Conservation (phyloP, 2,888 invertebrate species). For the Anaspis maculata region DNA sequence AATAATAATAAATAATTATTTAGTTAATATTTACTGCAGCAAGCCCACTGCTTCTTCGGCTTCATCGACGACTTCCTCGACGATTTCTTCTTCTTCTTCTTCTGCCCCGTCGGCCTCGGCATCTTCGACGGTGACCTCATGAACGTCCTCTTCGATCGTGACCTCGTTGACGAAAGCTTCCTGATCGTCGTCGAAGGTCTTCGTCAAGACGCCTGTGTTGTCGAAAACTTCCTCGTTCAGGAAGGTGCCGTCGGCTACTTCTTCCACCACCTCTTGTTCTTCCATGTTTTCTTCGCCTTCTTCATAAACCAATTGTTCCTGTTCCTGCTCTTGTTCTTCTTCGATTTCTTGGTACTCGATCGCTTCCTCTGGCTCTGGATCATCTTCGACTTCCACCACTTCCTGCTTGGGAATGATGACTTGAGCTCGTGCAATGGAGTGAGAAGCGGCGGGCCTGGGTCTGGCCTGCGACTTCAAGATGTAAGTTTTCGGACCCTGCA, state of each 20-base stretch:
- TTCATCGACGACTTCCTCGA: slow-evolving; percentile 5
- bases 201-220: slow-evolving; percentile 23
- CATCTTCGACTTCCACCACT: slow-evolving; percentile 17
- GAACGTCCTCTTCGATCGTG: slow-evolving; percentile 36
- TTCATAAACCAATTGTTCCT: slow-evolving; percentile 12
- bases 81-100: slow-evolving; percentile 8
- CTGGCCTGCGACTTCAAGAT: slow-evolving; percentile 26
- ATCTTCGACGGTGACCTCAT: slow-evolving; percentile 25
- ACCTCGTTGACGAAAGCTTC: slow-evolving; percentile 37
- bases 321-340: slow-evolving; percentile 16
- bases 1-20: slow-evolving; percentile 15
- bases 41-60: too few relatives aligned
- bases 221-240: slow-evolving; percentile 33
- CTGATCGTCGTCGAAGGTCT: slow-evolving; percentile 25
- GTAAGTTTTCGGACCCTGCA: slow-evolving; percentile 27
- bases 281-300: slow-evolving; percentile 17
- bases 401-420: slow-evolving; percentile 12
- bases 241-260: slow-evolving; percentile 27
- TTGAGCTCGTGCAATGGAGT: too few relatives aligned
- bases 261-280: slow-evolving; percentile 14
- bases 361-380: too few relatives aligned
- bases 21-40: slow-evolving; percentile 13
- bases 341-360: slow-evolving; percentile 14
- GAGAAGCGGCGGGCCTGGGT: slow-evolving; percentile 16
- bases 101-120: slow-evolving; percentile 1